Evolutionary conservation across 2,888 invertebrate species (phyloP).

Genomic region (Nebria salina): DNA sequence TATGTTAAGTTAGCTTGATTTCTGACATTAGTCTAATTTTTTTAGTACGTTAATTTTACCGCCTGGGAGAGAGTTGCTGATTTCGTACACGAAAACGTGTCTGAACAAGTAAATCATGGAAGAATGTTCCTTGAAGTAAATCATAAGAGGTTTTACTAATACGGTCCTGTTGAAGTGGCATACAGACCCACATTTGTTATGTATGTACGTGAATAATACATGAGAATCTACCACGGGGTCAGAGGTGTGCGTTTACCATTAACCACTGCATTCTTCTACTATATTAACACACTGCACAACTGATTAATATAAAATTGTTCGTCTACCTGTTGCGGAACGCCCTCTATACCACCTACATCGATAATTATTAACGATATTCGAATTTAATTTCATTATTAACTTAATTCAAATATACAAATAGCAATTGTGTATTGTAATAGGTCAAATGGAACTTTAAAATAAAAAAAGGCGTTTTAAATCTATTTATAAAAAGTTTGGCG

Average conservation of each 20-base stretch:
- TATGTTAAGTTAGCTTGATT: too few species aligned
- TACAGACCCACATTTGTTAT: not conserved
- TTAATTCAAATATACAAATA: not conserved
- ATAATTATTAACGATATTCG: not conserved
- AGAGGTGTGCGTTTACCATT: not conserved
- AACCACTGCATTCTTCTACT: not conserved
- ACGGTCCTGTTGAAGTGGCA: not conserved
- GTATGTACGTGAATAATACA: not conserved
- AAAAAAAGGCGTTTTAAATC: too few species aligned
- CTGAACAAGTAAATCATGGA: too few species aligned
- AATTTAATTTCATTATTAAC: not conserved
- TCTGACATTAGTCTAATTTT: too few species aligned
- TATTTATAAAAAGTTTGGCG: too few species aligned
- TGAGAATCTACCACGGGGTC: not conserved
- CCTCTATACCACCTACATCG: not conserved
- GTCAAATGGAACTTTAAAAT: too few species aligned
- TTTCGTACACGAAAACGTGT: too few species aligned
- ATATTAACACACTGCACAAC: not conserved
- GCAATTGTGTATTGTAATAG: not conserved
- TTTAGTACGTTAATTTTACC: too few species aligned
- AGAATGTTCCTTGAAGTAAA: too few species aligned
- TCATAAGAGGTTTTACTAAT: not conserved
- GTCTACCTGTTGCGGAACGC: not conserved
- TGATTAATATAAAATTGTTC: not conserved
- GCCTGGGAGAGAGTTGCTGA: too few species aligned